These are phyloP conservation scores for Brachypterus glaber DNA, from an alignment of 2,888 invertebrate species.

Conservation along the genomic window DNA sequence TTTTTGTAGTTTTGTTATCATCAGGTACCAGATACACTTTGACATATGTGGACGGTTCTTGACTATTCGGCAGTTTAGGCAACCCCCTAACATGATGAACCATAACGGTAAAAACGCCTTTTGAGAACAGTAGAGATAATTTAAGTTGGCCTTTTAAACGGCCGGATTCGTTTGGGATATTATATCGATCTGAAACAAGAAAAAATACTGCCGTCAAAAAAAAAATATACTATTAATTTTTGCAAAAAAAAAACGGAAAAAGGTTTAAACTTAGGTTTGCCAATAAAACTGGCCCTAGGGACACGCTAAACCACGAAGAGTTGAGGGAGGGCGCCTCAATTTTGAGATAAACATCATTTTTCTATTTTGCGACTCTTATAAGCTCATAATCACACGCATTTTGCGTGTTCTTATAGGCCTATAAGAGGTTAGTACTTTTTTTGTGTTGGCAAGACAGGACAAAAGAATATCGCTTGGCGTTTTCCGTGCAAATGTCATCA, in stretches of 20 bases:
- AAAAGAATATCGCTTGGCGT: too few species aligned
- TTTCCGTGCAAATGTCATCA: too few species aligned
- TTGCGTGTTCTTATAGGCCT: too few species aligned
- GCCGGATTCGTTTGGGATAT: constrained; percentile 30
- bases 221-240: too few species aligned
- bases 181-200: constrained; percentile 28
- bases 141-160: constrained; percentile 64
- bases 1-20: constrained; percentile 81
- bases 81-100: constrained; percentile 86
- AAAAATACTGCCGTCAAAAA: constrained; percentile 13
- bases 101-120: constrained; percentile 69
- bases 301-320: too few species aligned
- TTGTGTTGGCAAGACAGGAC: too few species aligned
- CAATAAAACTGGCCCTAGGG: too few species aligned
- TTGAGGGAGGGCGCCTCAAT: too few species aligned
- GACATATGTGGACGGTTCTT: constrained; percentile 83
- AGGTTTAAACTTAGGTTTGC: not conserved
- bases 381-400: too few species aligned
- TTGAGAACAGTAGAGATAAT: constrained; percentile 65
- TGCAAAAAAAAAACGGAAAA: not conserved
- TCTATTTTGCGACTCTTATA: too few species aligned
- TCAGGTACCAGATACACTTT: constrained; percentile 92
- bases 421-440: too few species aligned
- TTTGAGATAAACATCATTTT: too few species aligned
- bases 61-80: constrained; percentile 64